A percentile compares a stretch with the other conserved stretches of the same genome.
These are phyloP conservation scores for Trilocha varians DNA, from an alignment of 2,888 invertebrate genomes.

Conservation along the genomic window DNA sequence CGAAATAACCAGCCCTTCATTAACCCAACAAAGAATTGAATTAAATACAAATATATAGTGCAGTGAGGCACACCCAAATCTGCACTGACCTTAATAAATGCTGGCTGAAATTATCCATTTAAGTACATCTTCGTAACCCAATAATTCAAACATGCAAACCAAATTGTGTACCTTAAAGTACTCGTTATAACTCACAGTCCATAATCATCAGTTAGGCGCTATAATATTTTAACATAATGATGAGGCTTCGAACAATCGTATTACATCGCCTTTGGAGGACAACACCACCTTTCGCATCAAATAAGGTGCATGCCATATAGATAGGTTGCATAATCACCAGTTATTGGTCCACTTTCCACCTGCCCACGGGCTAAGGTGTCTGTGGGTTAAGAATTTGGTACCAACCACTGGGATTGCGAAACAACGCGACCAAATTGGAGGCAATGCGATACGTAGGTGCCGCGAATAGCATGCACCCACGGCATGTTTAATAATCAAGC, in stretches of 20 bases:
- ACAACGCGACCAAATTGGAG: conserved; percentile 36
- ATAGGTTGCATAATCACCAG: conserved; percentile 51
- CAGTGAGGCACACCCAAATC: too few species aligned
- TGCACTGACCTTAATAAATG: too few species aligned
- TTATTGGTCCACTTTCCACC: conserved; percentile 58
- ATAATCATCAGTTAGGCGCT: neutral
- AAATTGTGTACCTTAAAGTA: neutral
- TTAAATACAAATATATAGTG: too few species aligned
- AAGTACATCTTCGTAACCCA: neutral
- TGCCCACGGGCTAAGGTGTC: conserved; percentile 45
- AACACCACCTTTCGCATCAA: conserved; percentile 43
- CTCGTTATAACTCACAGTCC: neutral
- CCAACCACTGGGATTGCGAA: conserved; percentile 47
- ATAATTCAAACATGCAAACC: neutral
- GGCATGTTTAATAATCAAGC: conserved; percentile 29
- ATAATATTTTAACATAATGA: neutral
- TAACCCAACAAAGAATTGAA: too few species aligned
- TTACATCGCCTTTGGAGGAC: conserved; percentile 28
- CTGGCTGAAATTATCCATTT: too few species aligned
- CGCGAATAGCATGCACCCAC: conserved; percentile 35
- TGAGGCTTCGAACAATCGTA: neutral
- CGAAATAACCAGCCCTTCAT: too few species aligned
- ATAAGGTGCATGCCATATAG: conserved; percentile 51
- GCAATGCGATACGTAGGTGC: conserved; percentile 44
- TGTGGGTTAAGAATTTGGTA: conserved; percentile 63